Base-by-base conservation (phyloP, 2,888 invertebrate species). In the Eucera pruinosa region DNA sequence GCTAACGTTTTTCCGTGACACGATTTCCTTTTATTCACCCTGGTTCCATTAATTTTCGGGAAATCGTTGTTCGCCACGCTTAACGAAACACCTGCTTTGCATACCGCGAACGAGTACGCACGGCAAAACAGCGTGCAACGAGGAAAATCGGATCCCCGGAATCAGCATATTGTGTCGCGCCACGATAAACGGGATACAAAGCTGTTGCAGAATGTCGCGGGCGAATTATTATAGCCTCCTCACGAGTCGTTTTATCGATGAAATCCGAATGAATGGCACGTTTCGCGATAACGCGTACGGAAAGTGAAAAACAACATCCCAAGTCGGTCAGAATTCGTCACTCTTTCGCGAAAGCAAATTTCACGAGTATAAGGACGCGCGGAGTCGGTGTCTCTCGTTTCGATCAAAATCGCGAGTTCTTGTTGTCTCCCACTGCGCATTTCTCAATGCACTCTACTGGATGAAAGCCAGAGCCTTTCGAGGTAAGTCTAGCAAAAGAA, bases 101-200 rank as follows among this genome's bases (percentile, higher is more conserved):
- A 55, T 72, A 72, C 23, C 36, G 39, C 36, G 71, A 41, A 39
- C 72, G 47, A 55, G 25, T 18, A 18, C 39, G 7, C 52, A 54
- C 15, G 39, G 27, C 25, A 64, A 65, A 64, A 66, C 55, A 65
- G 39, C 33, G 45, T 30, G 65, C 65, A 18, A 54, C 45, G 11
- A 62, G 20, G n/a, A 72, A n/a, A 60, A 73, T 61, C 72, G 72
- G 61, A 61, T 61, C 39, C 47, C 39, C 30, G 25, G 23, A 61
- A 70, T 61, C 73, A 72, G 61, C 61, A 48, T 61, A 61, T 71
- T 72, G 47, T 30, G 13, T 41, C 25, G 47, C 15, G 30, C n/a
- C 18, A 20, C 18, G 52, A 33, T 39, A 71, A 71, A 73, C 54
- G 54, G 60, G 30, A 45, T 39, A 18, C 52, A 15, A 0, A 36